phyloP scores from a whole-genome alignment of 2,888 invertebrate genomes.

The Alcis repandata region DNA sequence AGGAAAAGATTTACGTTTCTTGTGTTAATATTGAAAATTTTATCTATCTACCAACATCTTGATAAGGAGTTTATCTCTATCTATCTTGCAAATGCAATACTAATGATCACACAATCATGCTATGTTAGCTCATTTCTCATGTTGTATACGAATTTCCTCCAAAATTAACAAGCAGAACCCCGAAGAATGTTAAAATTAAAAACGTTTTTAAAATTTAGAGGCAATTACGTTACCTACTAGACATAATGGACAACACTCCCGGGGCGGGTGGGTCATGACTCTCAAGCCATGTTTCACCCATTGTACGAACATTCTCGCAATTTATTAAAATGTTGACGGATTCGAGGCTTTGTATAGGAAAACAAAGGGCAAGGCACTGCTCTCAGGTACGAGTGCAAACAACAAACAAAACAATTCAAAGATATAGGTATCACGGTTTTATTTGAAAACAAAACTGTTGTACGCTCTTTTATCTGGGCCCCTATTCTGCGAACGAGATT shows the following conservation, averaged over 20 bases:
- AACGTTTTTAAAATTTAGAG: conserved; percentile 23
- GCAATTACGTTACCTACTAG: conserved; percentile 16
- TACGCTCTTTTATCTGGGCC: not conserved
- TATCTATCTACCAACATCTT: too few species aligned
- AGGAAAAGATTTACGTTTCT: too few species aligned
- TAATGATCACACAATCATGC: too few species aligned
- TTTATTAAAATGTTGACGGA: conserved; percentile 12
- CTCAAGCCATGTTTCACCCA: conserved; percentile 3
- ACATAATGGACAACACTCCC: conserved; percentile 15
- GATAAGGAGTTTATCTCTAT: too few species aligned
- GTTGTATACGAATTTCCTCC: not conserved
- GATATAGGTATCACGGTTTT: conserved; percentile 39
- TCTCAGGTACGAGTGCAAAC: conserved; percentile 16
- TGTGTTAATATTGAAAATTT: too few species aligned
- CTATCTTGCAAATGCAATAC: too few species aligned
- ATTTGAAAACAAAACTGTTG: conserved; percentile 45
- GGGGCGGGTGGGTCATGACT: conserved; percentile 15
- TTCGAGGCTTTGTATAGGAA: conserved; percentile 13
- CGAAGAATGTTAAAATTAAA: conserved; percentile 13
- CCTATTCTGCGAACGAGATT: not conserved
- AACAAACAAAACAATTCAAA: conserved; percentile 39
- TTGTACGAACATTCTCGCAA: conserved; percentile 8
- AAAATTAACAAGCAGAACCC: not conserved
- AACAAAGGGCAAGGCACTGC: conserved; percentile 20
- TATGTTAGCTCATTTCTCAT: too few species aligned